Evolutionary conservation across 2,113 vertebrate species (phyloP), one percentile per base, ranked within the genome.

Genomic region (Toxotes chatareus): DNA sequence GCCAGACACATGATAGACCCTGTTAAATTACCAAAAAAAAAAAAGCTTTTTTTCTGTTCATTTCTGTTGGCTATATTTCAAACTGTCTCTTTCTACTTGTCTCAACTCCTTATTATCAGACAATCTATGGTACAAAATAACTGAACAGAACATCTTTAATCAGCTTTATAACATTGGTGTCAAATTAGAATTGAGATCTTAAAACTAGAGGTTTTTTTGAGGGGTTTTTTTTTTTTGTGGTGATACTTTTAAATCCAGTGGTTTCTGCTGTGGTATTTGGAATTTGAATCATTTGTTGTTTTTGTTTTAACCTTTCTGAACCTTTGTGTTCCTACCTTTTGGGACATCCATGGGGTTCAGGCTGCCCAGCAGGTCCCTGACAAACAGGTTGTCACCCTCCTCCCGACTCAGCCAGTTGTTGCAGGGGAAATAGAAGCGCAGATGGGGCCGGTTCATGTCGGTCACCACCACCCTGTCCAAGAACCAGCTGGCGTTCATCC

Each of bases 341-440:
- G 97, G 97, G 73, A 98, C 95, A 9, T 99, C 97, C 97, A 98
- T 98, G 59, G 97, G 97, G 82, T 96, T 96, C 63, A 98, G 86
- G 93, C 97, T 98, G 73, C 97, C 97, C 19, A 99, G 74, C 63
- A 99, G 96, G 92, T 99, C 97, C 64, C 97, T 95, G 70, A 97
- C 96, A 0, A 95, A 97, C 27, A 98, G 95, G n/a, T 97, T 96
- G 63, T 99, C 98, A 0, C 92, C 97, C 6, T 99, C 97, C 80
- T 97, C 97, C 61, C 96, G 96, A 92, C 97, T 99, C 90, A 99
- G 93, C 98, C 98, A 99, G 91, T 97, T 98, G 94, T 93, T 98
- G 91, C 98, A 99, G 63, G 97, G 94, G 75, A 98, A 99, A 84
- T 97, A 99, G 87, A 97, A 98, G 0, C 98, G 94, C 86, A 99